These are phyloP conservation scores for Uropetala carovei DNA, from an alignment of 2,888 invertebrate species.

Conservation along the genomic window DNA sequence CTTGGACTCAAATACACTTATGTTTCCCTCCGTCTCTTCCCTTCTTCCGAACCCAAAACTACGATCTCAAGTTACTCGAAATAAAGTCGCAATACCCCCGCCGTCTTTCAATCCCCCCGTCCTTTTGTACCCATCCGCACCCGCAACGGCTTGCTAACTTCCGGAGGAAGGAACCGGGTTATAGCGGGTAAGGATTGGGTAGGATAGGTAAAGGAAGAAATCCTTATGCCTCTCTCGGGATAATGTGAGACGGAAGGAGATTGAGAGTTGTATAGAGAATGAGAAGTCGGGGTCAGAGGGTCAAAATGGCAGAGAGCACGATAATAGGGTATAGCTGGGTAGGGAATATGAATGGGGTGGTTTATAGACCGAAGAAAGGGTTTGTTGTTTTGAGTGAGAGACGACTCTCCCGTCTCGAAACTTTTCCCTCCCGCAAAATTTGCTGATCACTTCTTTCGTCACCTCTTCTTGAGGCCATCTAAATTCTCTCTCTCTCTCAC, in stretches of 20 bases:
- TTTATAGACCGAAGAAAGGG: conserved; percentile 17
- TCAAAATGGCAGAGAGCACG: conserved; percentile 15
- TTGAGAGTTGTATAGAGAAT: background rate
- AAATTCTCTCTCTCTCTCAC: background rate
- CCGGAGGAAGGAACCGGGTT: conserved; percentile 47
- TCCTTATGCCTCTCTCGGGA: conserved; percentile 34
- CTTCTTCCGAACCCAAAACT: background rate
- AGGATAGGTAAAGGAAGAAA: background rate
- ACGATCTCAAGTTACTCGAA: conserved; percentile 44
- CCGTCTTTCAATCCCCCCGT: background rate
- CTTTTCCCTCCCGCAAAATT: conserved; percentile 35
- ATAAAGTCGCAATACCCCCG: conserved; percentile 31
- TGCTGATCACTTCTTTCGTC: conserved; percentile 15
- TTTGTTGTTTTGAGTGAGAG: conserved; percentile 59
- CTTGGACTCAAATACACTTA: background rate
- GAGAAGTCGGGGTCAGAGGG: conserved; percentile 38
- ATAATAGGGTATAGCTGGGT: conserved; percentile 36
- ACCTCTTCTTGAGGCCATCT: background rate
- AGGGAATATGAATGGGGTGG: conserved; percentile 40
- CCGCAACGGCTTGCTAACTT: conserved; percentile 30
- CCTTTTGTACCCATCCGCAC: conserved; percentile 1
- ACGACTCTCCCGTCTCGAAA: conserved; percentile 33
- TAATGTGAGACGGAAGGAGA: background rate
- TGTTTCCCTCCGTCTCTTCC: background rate
- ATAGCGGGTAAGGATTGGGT: conserved; percentile 29